Base-by-base conservation (phyloP, 2,113 vertebrate species). In the Callopanchax toddi region DNA sequence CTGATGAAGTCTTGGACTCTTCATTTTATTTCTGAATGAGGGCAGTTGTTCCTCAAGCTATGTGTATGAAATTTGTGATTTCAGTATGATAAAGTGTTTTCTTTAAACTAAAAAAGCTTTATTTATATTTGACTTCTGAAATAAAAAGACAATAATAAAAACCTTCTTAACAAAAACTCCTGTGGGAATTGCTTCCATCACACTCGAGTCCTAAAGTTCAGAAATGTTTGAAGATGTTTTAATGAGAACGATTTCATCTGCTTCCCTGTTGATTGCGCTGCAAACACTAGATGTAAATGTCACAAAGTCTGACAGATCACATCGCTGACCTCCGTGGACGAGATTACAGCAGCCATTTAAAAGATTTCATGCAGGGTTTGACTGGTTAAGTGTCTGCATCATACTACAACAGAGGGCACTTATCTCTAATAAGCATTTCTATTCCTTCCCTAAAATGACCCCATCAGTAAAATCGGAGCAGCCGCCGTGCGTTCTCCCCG, bases 371-470 rank as follows among this genome's bases (percentile, higher is more conserved):
- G 53, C 45, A 2, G 45, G 5, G 29, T 23, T 74, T 50, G 64
- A 36, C 60, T 29, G 21, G 22, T 43, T 56, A 34, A 72, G 52
- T 63, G 49, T 65, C 29, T 43, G 58, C 48, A 44, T 50, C 26
- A 26, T 17, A 58, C 71, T 45, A 52, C 52, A 58, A 58, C 51
- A 63, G 29, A 59, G 61, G 67, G 62, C 72, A 75, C 82, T 71
- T 65, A 48, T 58, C 64, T 26, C 54, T 76, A 74, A 85, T 74
- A 69, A 63, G 60, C 39, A 26, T 9, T 22, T 74, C 64, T 60
- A 71, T 65, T 69, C 20, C 46, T 36, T 34, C 57, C 52, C 36
- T 29, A 39, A 65, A 64, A 21, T 0, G 1, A 22, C 23, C 42
- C 17, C 6, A 5, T 64, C 50, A 5, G 10, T 46, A n/a, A 61